These are phyloP conservation scores for Drosophila grimshawi DNA, from an alignment of 1,140 invertebrate species.

Conservation along the genomic window DNA sequence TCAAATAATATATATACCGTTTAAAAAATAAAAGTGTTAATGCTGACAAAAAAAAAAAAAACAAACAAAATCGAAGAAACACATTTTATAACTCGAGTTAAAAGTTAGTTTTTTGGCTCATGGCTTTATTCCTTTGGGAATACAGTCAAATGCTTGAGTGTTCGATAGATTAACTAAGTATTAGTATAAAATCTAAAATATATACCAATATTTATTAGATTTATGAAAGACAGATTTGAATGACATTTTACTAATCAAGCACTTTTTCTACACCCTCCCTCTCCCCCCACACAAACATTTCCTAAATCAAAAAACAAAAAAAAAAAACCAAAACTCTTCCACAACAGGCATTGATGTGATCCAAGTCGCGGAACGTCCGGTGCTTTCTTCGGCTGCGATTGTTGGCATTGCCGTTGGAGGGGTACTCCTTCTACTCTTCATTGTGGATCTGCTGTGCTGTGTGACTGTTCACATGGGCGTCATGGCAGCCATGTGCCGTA, in stretches of 20 bases:
- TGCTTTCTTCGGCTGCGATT: conserved; percentile 90
- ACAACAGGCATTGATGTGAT: conserved; percentile 84
- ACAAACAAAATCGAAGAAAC: background rate
- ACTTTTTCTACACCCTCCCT: conserved; percentile 18
- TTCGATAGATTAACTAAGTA: conserved; percentile 27
- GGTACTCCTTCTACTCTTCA: conserved; percentile 89
- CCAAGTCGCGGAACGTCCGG: conserved; percentile 86
- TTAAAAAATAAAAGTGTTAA: conserved; percentile 4
- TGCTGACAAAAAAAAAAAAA: background rate
- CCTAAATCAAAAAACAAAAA: background rate
- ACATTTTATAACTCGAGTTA: conserved; percentile 23
- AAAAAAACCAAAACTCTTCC: conserved; percentile 5
- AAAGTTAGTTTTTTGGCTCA: conserved; percentile 28
- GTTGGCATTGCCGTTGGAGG: conserved; percentile 91
- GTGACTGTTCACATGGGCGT: conserved; percentile 87
- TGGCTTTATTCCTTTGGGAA: conserved; percentile 15
- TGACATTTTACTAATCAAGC: conserved; percentile 72
- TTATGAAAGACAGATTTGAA: conserved; percentile 38
- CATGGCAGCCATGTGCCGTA: conserved; percentile 89
- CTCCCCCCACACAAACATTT: conserved; percentile 16
- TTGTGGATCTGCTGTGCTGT: conserved; percentile 91
- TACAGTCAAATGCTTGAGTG: conserved; percentile 17
- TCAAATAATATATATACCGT: conserved; percentile 15
- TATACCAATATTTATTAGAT: conserved; percentile 21
- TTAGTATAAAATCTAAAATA: conserved; percentile 28